A percentile compares a stretch with the other conserved stretches of the same genome.
Evolutionary conservation across 2,113 vertebrate genomes (phyloP).

Genomic region (Cottus gobio): DNA sequence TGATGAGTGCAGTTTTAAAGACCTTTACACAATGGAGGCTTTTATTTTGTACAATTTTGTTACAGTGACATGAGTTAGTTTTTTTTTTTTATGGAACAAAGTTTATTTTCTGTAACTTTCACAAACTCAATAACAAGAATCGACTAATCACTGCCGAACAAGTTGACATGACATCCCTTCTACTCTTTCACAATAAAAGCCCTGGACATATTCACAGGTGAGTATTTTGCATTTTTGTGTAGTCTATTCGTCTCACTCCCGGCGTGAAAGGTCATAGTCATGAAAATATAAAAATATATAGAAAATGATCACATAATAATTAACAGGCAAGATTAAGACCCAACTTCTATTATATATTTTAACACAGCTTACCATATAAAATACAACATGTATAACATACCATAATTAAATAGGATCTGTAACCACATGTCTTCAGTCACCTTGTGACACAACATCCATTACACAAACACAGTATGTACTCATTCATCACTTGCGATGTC

Average conservation of each 20-base stretch:
- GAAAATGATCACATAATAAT: too few relatives aligned
- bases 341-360: background rate
- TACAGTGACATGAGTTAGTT: too few relatives aligned
- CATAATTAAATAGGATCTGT: background rate
- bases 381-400: background rate
- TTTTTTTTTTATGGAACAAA: too few relatives aligned
- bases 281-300: background rate
- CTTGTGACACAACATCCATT: background rate
- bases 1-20: background rate
- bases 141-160: background rate
- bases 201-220: background rate
- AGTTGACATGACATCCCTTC: background rate
- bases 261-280: background rate
- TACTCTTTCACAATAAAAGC: background rate
- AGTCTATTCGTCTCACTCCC: background rate
- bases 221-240: background rate
- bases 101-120: too few relatives aligned
- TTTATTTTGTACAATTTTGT: too few relatives aligned
- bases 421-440: background rate
- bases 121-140: background rate
- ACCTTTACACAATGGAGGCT: too few relatives aligned
- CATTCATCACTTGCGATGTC: conserved; percentile 26
- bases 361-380: background rate
- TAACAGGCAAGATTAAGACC: background rate
- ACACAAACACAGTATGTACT: background rate